These are phyloP conservation scores for Drosophila lini DNA, from an alignment of 1,140 invertebrate species.

Conservation along the genomic window DNA sequence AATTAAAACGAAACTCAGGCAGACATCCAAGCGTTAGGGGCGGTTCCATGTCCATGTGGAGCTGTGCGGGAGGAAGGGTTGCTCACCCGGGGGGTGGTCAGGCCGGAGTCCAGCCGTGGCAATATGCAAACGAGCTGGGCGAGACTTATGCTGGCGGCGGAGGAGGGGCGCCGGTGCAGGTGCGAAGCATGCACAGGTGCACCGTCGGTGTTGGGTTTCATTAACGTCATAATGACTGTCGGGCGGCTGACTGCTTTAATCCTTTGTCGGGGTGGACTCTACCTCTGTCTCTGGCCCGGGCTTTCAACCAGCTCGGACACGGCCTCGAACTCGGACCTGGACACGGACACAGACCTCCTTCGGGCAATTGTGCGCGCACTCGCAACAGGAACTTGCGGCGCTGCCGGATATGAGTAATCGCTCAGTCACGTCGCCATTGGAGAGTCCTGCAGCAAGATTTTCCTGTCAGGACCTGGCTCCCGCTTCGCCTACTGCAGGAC, in stretches of 20 bases:
- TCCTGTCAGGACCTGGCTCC: slow-evolving; percentile 25
- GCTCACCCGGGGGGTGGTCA: slow-evolving; percentile 11
- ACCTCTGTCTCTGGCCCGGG: slow-evolving; percentile 3
- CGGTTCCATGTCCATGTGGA: slow-evolving; percentile 21
- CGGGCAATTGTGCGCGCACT: slow-evolving; percentile 70
- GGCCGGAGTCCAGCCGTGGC: slow-evolving; percentile 22
- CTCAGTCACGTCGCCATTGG: slow-evolving; percentile 68
- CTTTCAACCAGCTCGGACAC: slow-evolving; percentile 11
- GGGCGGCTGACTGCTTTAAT: slow-evolving; percentile 66
- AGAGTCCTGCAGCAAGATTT: slow-evolving; percentile 64
- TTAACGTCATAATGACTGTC: slow-evolving; percentile 79
- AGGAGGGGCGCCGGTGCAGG: slow-evolving; percentile 34
- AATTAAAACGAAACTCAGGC: slow-evolving; percentile 75
- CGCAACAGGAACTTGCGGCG: slow-evolving; percentile 69
- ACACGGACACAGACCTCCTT: slow-evolving; percentile 23
- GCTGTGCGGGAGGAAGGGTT: slow-evolving; percentile 4
- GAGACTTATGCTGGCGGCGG: slow-evolving; percentile 35
- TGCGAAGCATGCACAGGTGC: slow-evolving; percentile 77
- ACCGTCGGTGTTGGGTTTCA: slow-evolving; percentile 75
- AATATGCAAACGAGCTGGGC: slow-evolving; percentile 64
- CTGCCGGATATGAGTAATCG: slow-evolving; percentile 80
- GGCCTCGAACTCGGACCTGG: slow-evolving; percentile 23
- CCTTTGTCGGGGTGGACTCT: slow-evolving; percentile 43
- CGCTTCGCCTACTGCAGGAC: slow-evolving; percentile 7
- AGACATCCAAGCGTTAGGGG: slow-evolving; percentile 33